Conservation (phyloP, 2,113 vertebrate species). For the Pterophyllum scalare region DNA sequence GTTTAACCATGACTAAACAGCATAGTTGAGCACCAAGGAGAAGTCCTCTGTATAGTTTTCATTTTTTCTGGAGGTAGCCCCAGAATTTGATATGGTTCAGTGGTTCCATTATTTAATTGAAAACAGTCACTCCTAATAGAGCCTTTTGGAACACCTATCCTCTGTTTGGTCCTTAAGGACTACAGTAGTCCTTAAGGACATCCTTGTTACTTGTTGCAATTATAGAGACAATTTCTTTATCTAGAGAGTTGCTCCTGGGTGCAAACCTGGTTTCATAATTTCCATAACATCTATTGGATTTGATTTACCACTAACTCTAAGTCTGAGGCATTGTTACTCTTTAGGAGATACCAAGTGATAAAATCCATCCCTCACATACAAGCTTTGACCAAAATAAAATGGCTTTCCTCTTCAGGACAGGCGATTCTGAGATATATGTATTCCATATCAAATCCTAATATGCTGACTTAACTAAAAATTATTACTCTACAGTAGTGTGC, state of each 20-base stretch:
- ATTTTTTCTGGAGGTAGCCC: too few species aligned
- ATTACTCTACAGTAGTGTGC: neutral
- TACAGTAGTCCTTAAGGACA: neutral
- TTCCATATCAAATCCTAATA: rapidly evolving
- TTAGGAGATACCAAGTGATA: too few species aligned
- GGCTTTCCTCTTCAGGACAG: neutral
- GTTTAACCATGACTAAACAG: neutral
- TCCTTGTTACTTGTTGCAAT: neutral
- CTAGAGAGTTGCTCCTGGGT: neutral
- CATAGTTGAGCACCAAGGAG: too few species aligned
- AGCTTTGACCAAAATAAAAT: neutral
- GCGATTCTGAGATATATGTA: neutral
- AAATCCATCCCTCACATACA: too few species aligned
- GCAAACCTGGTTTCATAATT: neutral
- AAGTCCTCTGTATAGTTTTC: too few species aligned
- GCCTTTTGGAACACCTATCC: too few species aligned
- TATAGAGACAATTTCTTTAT: neutral
- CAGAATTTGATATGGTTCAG: too few species aligned
- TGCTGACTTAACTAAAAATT: neutral
- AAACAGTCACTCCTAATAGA: neutral
- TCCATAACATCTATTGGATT: neutral
- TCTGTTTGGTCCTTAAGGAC: neutral
- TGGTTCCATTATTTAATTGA: too few species aligned
- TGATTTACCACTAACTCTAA: too few species aligned
- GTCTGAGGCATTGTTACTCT: too few species aligned